Evolutionary conservation across 2,888 invertebrate species (phyloP).

Genomic region (Ochropacha duplaris): DNA sequence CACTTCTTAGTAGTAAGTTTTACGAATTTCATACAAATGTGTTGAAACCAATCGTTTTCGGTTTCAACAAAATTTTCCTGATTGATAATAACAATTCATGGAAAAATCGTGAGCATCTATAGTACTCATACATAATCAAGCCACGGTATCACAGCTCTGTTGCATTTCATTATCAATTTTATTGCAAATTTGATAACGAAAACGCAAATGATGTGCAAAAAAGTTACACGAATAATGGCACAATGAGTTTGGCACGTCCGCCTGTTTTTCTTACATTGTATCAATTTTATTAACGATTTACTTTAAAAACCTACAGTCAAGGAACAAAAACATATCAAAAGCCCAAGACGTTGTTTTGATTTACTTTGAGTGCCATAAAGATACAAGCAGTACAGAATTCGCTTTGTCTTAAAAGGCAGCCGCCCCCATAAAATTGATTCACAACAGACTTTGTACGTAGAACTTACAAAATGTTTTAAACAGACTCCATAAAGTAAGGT

Average conservation of each 20-base stretch:
- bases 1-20: too few species aligned
- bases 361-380: not conserved
- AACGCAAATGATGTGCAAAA: not conserved
- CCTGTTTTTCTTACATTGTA: not conserved
- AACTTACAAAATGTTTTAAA: not conserved
- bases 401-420: slow-evolving; percentile 6
- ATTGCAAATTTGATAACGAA: not conserved
- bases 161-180: not conserved
- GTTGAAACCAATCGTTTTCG: not conserved
- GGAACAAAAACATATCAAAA: not conserved
- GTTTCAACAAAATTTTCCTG: slow-evolving; percentile 8
- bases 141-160: not conserved
- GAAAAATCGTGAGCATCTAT: not conserved
- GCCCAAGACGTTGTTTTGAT: not conserved
- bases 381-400: slow-evolving; percentile 2
- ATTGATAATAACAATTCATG: not conserved
- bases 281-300: not conserved
- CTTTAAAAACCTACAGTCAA: not conserved
- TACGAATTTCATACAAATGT: not conserved
- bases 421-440: slow-evolving; percentile 8
- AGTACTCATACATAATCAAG: not conserved
- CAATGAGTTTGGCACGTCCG: not conserved
- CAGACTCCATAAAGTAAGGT: not conserved
- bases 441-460: not conserved
- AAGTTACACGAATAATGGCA: not conserved